Conservation (phyloP, 2,797 vertebrate genomes). For the Sebastes nivosus region DNA sequence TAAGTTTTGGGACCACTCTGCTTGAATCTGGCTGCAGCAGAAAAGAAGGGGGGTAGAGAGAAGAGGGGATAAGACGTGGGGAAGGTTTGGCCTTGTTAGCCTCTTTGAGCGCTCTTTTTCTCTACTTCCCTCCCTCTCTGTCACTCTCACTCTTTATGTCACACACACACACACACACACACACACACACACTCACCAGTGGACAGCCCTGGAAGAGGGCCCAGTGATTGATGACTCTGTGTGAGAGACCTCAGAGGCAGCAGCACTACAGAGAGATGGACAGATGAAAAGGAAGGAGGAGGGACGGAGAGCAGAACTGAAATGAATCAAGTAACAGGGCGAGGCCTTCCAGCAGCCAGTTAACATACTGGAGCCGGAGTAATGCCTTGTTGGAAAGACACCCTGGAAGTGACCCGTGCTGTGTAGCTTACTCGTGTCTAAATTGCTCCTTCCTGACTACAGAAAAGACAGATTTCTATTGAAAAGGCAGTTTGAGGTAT, state of each 20-base stretch:
- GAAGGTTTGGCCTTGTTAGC: slow-evolving; percentile 34
- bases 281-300: slow-evolving; percentile 67
- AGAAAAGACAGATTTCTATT: not conserved
- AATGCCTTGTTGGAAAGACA: slow-evolving; percentile 35
- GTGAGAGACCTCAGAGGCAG: slow-evolving; percentile 66
- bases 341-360: slow-evolving; percentile 44
- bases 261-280: slow-evolving; percentile 64
- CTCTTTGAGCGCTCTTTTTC: slow-evolving; percentile 32
- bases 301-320: slow-evolving; percentile 34
- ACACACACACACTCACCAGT: not conserved
- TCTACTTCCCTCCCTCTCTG: slow-evolving; percentile 39
- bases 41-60: not conserved
- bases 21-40: not conserved
- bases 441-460: not conserved
- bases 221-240: slow-evolving; percentile 70
- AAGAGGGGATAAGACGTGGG: not conserved
- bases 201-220: slow-evolving; percentile 41
- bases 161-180: slow-evolving; percentile 15
- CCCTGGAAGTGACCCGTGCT: slow-evolving; percentile 22
- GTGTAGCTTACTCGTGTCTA: slow-evolving; percentile 1
- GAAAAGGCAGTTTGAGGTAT: not conserved
- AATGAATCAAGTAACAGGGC: slow-evolving; percentile 51
- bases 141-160: slow-evolving; percentile 47
- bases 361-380: slow-evolving; percentile 25
- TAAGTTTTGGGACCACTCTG: not conserved